Evolutionary conservation across 2,113 vertebrate species (phyloP).

Genomic region (Sakesphorus luctuosus): DNA sequence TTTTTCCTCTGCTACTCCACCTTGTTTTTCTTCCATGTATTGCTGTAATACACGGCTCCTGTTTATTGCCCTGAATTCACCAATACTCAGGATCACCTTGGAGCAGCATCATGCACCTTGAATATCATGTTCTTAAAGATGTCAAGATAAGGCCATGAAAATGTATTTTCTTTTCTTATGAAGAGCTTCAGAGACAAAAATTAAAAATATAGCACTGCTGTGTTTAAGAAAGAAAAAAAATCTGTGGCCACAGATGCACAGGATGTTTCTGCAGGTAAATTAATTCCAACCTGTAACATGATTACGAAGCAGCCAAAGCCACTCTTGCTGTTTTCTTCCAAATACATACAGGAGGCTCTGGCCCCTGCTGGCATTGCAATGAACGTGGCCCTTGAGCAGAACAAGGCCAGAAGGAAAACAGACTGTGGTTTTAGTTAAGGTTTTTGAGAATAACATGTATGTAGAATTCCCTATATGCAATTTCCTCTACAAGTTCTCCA

Average conservation of each 20-base stretch:
- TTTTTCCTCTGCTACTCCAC: not conserved
- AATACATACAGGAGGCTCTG: not conserved
- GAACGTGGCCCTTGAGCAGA: not conserved
- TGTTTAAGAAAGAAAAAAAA: not conserved
- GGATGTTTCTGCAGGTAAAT: not conserved
- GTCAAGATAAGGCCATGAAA: not conserved
- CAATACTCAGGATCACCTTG: not conserved
- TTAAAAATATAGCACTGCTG: not conserved
- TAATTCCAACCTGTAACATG: not conserved
- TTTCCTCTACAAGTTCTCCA: not conserved
- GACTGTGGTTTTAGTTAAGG: not conserved
- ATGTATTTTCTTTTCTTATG: not conserved
- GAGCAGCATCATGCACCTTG: not conserved
- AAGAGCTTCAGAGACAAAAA: not conserved
- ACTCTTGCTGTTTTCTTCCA: not conserved
- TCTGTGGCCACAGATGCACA: not conserved
- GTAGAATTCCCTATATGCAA: not conserved
- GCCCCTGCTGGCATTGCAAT: not conserved
- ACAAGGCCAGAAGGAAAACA: not conserved
- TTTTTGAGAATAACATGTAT: not conserved
- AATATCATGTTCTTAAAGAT: not conserved
- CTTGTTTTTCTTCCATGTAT: not conserved
- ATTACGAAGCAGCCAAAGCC: not conserved
- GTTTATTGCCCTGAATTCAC: not conserved
- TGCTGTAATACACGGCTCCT: not conserved